phyloP scores from a whole-genome alignment of 92 coral and sea anemone genomes.

The Porites cylindrica region DNA sequence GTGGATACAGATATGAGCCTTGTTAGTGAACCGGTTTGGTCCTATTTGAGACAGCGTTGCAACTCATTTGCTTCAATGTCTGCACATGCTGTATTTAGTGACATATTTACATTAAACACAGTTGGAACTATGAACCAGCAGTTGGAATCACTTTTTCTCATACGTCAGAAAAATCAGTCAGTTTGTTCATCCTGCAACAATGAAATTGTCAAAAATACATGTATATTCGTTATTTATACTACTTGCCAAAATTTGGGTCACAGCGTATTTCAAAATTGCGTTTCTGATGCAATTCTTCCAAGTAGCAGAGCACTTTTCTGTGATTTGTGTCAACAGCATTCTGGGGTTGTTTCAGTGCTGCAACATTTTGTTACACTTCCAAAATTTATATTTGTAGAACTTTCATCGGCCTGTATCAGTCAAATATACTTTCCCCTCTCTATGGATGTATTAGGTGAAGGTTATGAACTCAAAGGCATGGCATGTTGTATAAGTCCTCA shows the following conservation, averaged over 20 bases:
- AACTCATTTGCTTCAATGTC: conserved; percentile 63
- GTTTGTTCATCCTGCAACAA: conserved; percentile 61
- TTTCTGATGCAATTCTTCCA: conserved; percentile 68
- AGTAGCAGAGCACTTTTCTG: conserved; percentile 56
- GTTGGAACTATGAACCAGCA: conserved; percentile 57
- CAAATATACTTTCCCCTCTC: too few species aligned
- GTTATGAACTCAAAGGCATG: too few species aligned
- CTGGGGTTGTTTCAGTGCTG: conserved; percentile 12
- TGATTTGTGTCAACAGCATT: conserved; percentile 2
- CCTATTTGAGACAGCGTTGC: conserved; percentile 55
- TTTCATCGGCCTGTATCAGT: too few species aligned
- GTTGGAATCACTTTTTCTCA: conserved; percentile 60
- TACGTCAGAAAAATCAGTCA: conserved; percentile 48
- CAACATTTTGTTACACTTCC: too few species aligned
- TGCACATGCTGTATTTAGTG: conserved; percentile 77
- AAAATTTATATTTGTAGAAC: too few species aligned
- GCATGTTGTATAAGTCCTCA: too few species aligned
- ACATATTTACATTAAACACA: conserved; percentile 54
- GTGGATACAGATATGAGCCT: conserved; percentile 21
- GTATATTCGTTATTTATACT: conserved; percentile 65
- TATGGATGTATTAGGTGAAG: too few species aligned
- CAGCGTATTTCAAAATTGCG: conserved; percentile 55
- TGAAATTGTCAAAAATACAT: conserved; percentile 63
- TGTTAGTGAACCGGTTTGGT: conserved; percentile 70
- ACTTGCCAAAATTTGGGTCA: conserved; percentile 44